Evolutionary conservation across 1,140 invertebrate species (phyloP), one percentile per base, ranked within the genome.

Genomic region (Drosophila malerkotliana): DNA sequence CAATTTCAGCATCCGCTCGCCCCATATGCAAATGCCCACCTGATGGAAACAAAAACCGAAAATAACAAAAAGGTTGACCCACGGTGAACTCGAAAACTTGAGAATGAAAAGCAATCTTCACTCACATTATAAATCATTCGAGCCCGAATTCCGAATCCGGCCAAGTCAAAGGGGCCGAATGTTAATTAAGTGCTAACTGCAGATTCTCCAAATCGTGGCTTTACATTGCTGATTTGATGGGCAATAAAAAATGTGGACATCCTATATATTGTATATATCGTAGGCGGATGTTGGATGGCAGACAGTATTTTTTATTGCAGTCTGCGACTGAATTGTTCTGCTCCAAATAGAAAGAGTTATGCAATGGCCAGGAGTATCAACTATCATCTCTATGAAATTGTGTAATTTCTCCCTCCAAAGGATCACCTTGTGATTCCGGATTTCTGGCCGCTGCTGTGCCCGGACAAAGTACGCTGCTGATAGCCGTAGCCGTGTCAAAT

Each of bases 151-250:
- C 10, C 15, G 14, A 47, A 34, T 45, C 48, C 41, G 28, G 58
- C 26, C 24, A 59, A 79, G 68, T 67, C 78, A 81, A 77, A 77
- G 72, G 34, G 55, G 32, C 66, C 60, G 57, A 57, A 74, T 74
- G 59, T 41, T 82, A 82, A 82, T 75, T 62, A 79, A 83, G 61
- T 75, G 81, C 62, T 68, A 82, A 64, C 60, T 83, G 63, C 41
- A 62, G 68, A 82, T 74, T 78, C 47, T 55, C 26, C 55, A 75
- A 80, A 79, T 84, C 76, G 64, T 56, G 71, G 71, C 64, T 72
- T 52, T 53, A 64, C 47, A 62, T 28, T 28, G 26, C 26, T 67
- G 63, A 77, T 77, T 85, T 77, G 63, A 73, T 80, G 56, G 45
- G 57, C 56, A 28, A 80, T 84, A 80, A 84, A 85, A 56, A 66